Base-by-base conservation (phyloP, 2,113 vertebrate genomes). In the Chrysemys picta region DNA sequence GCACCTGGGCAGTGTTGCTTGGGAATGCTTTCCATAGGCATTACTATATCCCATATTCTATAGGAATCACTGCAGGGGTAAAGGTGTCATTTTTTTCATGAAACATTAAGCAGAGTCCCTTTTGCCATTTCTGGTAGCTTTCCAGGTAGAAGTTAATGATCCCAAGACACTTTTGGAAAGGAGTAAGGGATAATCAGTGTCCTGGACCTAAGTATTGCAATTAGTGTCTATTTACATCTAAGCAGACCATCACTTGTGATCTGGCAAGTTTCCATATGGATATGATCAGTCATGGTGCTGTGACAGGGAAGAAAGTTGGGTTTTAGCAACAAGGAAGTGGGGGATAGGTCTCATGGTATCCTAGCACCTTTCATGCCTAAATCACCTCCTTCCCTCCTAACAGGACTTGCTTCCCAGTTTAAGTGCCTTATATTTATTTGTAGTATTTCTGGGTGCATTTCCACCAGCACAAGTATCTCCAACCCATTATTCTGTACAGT, bases 161-260 rank as follows among this genome's bases (percentile, higher is more conserved):
- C 22, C 38, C 38, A 45, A 76, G n/a, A 25, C 72, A 25, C 22
- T 88, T 83, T 93, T 85, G 84, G 4, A 85, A 35, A 88, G 31
- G 45, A 72, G 5, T 38, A 59, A 8, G 79, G 27, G 50, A 29
- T 6, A n/a, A 85, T 25, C 4, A 85, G 62, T 45, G 3, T 24
- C 88, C 16, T 10, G 47, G 4, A 19, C 2, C 0, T 0, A 5
- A 86, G 42, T 93, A 80, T 80, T 0, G 0, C 45, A 80, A 22
- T 22, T 76, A 25, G 2, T 21, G 22, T n/a, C 19, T 42, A 72
- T 17, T 17, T 75, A 75, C 19, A 38, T 75, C 69, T 42, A 75
- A 42, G 21, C 19, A 24, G 38, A 42, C 38, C 22, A 75, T 75
- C 69, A 42, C 9, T 17, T 75, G 69, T 42, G 38, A 75, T n/a